Conservation (phyloP, 2,888 invertebrate genomes). For the Hartigia nigra region DNA sequence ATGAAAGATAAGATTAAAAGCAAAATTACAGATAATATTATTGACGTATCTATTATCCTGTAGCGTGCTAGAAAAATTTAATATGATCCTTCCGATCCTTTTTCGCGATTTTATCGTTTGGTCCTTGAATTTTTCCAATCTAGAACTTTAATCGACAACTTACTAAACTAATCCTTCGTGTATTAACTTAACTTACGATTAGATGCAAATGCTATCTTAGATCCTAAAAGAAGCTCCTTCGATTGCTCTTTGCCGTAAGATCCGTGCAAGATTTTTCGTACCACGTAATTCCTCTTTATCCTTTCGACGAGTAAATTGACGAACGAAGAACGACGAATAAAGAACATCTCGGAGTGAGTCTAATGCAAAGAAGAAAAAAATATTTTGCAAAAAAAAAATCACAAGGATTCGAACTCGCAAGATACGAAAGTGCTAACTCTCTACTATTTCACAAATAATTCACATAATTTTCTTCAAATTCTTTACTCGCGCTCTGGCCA, state of each 20-base stretch:
- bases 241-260: not conserved
- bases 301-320: not conserved
- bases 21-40: not conserved
- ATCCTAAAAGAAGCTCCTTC: not conserved
- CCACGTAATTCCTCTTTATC: not conserved
- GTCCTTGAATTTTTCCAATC: not conserved
- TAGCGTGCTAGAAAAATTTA: not conserved
- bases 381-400: not conserved
- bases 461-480: not conserved
- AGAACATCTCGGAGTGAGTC: too few relatives aligned
- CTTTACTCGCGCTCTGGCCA: not conserved
- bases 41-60: not conserved
- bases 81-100: not conserved
- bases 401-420: slow-evolving; percentile 3
- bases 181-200: not conserved
- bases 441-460: not conserved
- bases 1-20: not conserved
- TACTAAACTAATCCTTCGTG: not conserved
- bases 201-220: not conserved
- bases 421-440: slow-evolving; percentile 15
- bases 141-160: not conserved
- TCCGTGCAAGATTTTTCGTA: not conserved
- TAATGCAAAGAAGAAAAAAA: not conserved
- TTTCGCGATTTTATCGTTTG: not conserved
- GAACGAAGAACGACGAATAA: too few relatives aligned